Conservation (phyloP, 1,140 invertebrate species). For the Maniola jurtina region DNA sequence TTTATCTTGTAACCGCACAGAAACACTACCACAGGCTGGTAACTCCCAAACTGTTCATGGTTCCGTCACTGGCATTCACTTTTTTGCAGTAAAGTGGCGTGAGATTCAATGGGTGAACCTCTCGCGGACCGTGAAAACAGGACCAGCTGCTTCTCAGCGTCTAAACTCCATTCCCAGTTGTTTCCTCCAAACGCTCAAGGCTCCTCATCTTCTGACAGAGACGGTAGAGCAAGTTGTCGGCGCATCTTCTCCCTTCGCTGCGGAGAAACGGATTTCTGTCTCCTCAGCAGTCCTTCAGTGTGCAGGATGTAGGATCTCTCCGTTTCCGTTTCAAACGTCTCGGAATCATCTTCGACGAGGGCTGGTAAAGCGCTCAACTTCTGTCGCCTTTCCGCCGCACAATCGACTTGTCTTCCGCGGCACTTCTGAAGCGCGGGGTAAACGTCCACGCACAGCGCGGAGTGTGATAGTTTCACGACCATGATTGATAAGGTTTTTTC, state of each 20-base stretch:
- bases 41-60: background rate
- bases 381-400: constrained; percentile 47
- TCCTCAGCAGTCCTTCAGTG: constrained; percentile 50
- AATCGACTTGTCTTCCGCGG: constrained; percentile 54
- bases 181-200: constrained; percentile 51
- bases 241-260: constrained; percentile 56
- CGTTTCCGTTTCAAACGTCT: constrained; percentile 53
- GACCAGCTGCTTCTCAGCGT: constrained; percentile 40
- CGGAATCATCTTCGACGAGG: constrained; percentile 69
- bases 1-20: constrained; percentile 26
- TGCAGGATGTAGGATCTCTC: constrained; percentile 50
- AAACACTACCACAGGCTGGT: constrained; percentile 12
- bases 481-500: constrained; percentile 47
- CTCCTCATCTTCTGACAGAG: constrained; percentile 70
- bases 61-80: constrained; percentile 28
- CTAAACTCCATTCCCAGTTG: constrained; percentile 53
- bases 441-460: constrained; percentile 61
- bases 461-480: constrained; percentile 71
- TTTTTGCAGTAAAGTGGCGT: constrained; percentile 19
- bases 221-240: constrained; percentile 62
- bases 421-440: constrained; percentile 59
- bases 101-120: constrained; percentile 26
- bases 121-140: constrained; percentile 29
- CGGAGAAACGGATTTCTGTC: constrained; percentile 68
- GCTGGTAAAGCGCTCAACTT: constrained; percentile 58